Evolutionary conservation across 2,113 vertebrate genomes (phyloP).

Genomic region (Saccopteryx bilineata): DNA sequence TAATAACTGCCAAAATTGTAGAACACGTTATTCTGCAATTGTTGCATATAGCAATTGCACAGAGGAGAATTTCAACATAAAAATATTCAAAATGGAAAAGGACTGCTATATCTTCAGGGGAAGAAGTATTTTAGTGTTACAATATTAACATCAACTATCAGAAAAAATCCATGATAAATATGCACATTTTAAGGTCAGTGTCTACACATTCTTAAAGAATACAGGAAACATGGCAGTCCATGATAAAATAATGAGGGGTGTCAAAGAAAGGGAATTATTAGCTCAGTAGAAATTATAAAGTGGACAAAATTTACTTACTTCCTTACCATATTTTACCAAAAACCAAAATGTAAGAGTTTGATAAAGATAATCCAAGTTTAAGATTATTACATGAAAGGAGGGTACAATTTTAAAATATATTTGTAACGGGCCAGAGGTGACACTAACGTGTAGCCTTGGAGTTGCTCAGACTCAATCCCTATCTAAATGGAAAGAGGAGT

Average conservation of each 20-base stretch:
- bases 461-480: conserved; percentile 40
- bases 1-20: conserved; percentile 58
- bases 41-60: not conserved
- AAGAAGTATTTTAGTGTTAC: conserved; percentile 4
- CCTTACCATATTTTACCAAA: conserved; percentile 38
- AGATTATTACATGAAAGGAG: conserved; percentile 5
- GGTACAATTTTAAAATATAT: conserved; percentile 60
- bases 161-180: conserved; percentile 43
- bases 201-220: conserved; percentile 27
- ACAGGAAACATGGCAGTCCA: not conserved
- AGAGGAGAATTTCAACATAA: conserved; percentile 38
- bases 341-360: not conserved
- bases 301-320: not conserved
- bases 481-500: conserved; percentile 63
- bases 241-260: not conserved
- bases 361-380: not conserved
- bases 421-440: conserved; percentile 71
- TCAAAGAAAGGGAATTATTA: not conserved
- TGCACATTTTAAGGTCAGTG: conserved; percentile 13
- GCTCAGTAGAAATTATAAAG: conserved; percentile 16
- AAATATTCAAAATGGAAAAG: conserved; percentile 44
- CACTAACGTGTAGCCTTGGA: conserved; percentile 42
- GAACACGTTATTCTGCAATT: conserved; percentile 46
- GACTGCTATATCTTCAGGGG: not conserved
- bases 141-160: conserved; percentile 46